Base-by-base conservation (phyloP, 2,888 invertebrate genomes). In the Noctuana brunneofusca region DNA sequence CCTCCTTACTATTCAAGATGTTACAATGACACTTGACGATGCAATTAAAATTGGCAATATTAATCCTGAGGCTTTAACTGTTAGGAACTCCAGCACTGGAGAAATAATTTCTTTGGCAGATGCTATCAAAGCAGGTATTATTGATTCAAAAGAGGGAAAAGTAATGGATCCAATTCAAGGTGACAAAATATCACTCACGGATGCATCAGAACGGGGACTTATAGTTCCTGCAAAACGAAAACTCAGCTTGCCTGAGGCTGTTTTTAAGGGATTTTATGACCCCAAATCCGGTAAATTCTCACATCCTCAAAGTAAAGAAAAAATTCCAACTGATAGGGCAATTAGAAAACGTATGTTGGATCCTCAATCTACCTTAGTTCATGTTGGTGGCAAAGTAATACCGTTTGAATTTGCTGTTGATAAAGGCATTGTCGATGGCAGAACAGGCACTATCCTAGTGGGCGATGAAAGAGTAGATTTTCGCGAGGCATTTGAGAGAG, bases 201-300 rank as follows among this genome's bases (percentile, higher is more conserved):
- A 97, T 78, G 98, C 98, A 2, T 93, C 96, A 30, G 96, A 96
- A 71, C 94, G 95, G 58, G 97, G 97, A 24, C 88, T 97, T 30
- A 94, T 97, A 56, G 93, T 97, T 5, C 96, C 96, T 8, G 95
- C 96, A 43, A 96, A 96, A 79, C 94, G 95, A 58, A 96, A 96
- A 81, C 94, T 97, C 68, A 96, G 96, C 65, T 90, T 97, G 27
- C 96, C 96, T 0, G 97, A 97, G 87, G 97, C 97, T 1, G 95
- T 98, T n/a, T 96, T 96, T 75, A 96, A 96, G 85, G 97, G 97
- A n/a, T 94, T 96, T 67, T 97, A 97, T 76, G 97, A 98, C 89
- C 95, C 96, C 0, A 93, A 94, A 72, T 95, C 96, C 35, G 97
- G 97, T 52, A 94, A 96, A 75, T 96, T 97, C 76, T 95, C 95